phyloP scores from a whole-genome alignment of 2,113 vertebrate species.

The Sprattus sprattus region DNA sequence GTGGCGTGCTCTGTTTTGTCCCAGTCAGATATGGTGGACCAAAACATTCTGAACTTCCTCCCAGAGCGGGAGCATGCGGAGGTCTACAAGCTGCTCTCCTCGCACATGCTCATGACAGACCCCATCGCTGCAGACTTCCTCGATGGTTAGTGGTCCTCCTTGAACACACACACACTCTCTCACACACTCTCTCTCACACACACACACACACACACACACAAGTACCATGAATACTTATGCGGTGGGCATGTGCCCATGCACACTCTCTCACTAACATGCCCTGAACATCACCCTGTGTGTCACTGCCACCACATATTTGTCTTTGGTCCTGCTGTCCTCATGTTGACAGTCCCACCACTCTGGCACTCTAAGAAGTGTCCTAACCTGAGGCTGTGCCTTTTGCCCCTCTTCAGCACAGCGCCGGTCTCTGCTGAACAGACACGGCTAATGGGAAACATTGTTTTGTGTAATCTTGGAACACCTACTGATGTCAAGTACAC shows the following conservation, averaged over 20 bases:
- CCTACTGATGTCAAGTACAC: background rate
- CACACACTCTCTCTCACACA: background rate
- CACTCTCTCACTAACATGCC: too few species aligned
- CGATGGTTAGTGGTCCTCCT: constrained; percentile 70
- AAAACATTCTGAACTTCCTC: constrained; percentile 91
- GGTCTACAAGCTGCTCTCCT: constrained; percentile 83
- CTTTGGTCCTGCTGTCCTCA: too few species aligned
- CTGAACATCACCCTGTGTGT: background rate
- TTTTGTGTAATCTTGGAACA: background rate
- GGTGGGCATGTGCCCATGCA: background rate
- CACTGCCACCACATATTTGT: background rate
- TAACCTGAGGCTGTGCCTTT: background rate
- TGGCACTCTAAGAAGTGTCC: too few species aligned
- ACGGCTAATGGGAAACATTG: background rate
- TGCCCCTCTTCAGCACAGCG: too few species aligned
- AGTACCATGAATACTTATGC: background rate
- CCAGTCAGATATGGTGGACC: constrained; percentile 93
- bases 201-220: too few species aligned
- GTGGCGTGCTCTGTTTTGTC: constrained; percentile 67
- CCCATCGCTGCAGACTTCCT: constrained; percentile 78
- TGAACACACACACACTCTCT: constrained; percentile 33
- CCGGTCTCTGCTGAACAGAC: background rate
- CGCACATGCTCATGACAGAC: constrained; percentile 76
- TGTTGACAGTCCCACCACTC: too few species aligned
- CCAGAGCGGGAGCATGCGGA: constrained; percentile 86